Conservation (phyloP, 2,113 vertebrate species). For the Hepsetus odoe region DNA sequence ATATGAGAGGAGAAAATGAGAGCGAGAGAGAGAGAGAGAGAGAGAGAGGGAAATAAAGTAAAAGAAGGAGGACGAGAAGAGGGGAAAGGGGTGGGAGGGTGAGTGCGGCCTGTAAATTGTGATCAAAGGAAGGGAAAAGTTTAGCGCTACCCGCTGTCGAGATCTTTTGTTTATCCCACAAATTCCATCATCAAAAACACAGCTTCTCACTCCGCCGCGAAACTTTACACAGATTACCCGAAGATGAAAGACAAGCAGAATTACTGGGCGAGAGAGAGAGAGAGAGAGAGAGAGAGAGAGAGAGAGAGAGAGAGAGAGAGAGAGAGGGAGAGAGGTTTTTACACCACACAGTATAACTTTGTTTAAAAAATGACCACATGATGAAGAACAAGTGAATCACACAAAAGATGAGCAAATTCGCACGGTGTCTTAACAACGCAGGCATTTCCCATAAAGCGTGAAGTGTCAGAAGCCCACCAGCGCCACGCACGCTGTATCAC, state of each 20-base stretch:
- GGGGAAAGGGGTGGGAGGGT: neutral
- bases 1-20: neutral
- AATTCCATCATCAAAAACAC: slow-evolving; percentile 47
- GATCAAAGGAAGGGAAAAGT: slow-evolving; percentile 33
- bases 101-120: slow-evolving; percentile 18
- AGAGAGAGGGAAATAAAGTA: neutral
- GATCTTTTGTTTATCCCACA: slow-evolving; percentile 46
- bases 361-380: too few relatives aligned
- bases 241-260: slow-evolving; percentile 35
- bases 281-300: neutral
- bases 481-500: too few relatives aligned
- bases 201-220: slow-evolving; percentile 12
- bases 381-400: too few relatives aligned
- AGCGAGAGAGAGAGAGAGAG: slow-evolving; percentile 2
- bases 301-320: neutral
- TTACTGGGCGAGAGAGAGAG: neutral
- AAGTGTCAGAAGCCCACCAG: too few relatives aligned
- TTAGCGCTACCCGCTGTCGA: slow-evolving; percentile 13
- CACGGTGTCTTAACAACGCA: too few relatives aligned
- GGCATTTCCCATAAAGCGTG: too few relatives aligned
- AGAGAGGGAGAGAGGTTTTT: neutral
- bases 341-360: too few relatives aligned
- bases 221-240: slow-evolving; percentile 40
- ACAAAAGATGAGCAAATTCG: too few relatives aligned
- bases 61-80: neutral